A percentile compares a stretch with the other conserved stretches of the same genome.
Conservation (phyloP, 2,113 vertebrate genomes). For the Terrapene triunguis region DNA sequence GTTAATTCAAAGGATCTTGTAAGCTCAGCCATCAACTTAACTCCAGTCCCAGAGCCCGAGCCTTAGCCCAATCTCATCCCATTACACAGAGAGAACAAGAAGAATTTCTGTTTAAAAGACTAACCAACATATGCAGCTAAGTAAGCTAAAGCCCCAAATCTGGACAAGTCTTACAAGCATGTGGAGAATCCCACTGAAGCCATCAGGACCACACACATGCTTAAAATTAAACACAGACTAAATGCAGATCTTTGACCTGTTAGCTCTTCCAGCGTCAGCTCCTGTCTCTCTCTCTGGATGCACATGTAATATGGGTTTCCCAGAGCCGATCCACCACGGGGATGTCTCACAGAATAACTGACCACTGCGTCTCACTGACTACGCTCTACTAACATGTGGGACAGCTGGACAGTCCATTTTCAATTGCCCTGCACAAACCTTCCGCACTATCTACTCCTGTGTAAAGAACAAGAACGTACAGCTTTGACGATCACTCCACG, state of each 20-base stretch:
- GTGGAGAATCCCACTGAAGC: slow-evolving; percentile 46
- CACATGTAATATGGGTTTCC: not conserved
- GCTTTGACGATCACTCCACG: slow-evolving; percentile 1
- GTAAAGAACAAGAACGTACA: not conserved
- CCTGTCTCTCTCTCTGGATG: not conserved
- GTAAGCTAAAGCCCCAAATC: not conserved
- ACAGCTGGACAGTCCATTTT: not conserved
- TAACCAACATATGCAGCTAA: not conserved
- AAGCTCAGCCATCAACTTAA: not conserved
- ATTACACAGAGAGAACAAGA: not conserved
- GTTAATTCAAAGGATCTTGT: not conserved
- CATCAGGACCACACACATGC: fast-evolving
- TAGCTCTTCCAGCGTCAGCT: not conserved
- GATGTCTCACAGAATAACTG: not conserved
- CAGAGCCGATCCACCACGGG: not conserved
- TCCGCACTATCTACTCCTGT: not conserved
- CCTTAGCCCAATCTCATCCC: not conserved
- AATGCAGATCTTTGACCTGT: not conserved
- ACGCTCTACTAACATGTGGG: not conserved
- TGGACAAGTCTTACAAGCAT: slow-evolving; percentile 2
- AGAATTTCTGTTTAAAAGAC: not conserved
- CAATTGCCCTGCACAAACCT: not conserved
- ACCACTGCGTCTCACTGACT: not conserved
- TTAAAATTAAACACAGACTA: not conserved
- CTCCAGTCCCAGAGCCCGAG: fast-evolving